phyloP scores from a whole-genome alignment of 2,888 invertebrate genomes.

The Erannis defoliaria region DNA sequence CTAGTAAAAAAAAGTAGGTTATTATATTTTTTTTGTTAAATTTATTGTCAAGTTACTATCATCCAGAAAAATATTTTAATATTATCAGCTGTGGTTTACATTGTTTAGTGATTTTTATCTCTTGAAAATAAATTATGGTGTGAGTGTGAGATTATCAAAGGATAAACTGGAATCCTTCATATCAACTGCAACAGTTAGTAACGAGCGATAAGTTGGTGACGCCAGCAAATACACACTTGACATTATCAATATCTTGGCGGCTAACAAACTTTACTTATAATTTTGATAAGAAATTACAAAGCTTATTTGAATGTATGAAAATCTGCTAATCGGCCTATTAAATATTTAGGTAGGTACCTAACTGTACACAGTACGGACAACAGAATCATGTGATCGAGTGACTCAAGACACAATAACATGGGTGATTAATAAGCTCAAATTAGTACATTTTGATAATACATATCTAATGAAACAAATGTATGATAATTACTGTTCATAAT shows the following conservation, averaged over 20 bases:
- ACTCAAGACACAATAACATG: background rate
- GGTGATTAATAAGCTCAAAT: slow-evolving; percentile 4
- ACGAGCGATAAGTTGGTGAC: background rate
- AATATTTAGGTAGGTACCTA: no score
- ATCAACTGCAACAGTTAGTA: slow-evolving; percentile 2
- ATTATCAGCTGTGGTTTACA: no score
- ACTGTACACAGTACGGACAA: background rate
- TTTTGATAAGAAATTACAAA: slow-evolving; percentile 3
- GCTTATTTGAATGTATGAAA: background rate
- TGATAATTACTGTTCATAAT: slow-evolving; percentile 4
- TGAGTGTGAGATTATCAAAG: background rate
- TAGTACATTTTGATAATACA: slow-evolving; percentile 3
- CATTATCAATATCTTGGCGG: slow-evolving; percentile 2
- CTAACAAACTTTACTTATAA: background rate
- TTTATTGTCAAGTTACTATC: no score
- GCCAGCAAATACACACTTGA: slow-evolving; percentile 4
- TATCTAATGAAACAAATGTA: slow-evolving; percentile 12
- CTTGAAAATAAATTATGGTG: no score
- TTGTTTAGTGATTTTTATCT: no score
- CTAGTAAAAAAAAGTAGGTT: no score
- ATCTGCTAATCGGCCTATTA: background rate
- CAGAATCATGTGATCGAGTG: slow-evolving; percentile 1
- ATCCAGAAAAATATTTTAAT: no score
- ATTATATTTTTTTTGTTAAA: no score
- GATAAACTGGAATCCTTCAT: background rate